These are phyloP conservation scores for Erebia palarica DNA, from an alignment of 2,888 invertebrate genomes.

Conservation along the genomic window DNA sequence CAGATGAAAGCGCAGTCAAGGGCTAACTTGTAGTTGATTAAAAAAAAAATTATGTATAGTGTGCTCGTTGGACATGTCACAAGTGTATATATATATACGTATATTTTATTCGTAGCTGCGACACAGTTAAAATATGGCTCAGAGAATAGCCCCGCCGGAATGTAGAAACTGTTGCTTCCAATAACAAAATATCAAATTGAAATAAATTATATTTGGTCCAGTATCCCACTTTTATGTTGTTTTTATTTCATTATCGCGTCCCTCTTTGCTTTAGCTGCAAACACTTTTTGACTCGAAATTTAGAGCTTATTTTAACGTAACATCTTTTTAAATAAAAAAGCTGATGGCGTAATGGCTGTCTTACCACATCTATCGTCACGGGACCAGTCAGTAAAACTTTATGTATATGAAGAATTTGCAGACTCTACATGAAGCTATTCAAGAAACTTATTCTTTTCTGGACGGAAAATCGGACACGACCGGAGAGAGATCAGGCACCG, in stretches of 20 bases:
- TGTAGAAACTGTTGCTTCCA: conserved; percentile 35
- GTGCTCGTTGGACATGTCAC: too few relatives aligned
- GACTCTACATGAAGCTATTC: too few relatives aligned
- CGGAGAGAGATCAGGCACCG: too few relatives aligned
- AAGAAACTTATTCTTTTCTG: too few relatives aligned
- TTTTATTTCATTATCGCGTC: conserved; percentile 12
- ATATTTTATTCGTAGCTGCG: not conserved
- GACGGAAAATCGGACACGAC: too few relatives aligned
- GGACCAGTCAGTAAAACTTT: too few relatives aligned
- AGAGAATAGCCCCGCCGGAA: not conserved
- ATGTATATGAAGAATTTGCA: too few relatives aligned
- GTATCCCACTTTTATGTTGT: not conserved
- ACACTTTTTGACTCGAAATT: conserved; percentile 5
- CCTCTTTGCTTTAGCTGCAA: not conserved
- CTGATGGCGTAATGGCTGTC: too few relatives aligned
- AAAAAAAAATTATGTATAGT: too few relatives aligned
- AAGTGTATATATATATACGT: not conserved
- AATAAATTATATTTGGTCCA: conserved; percentile 21
- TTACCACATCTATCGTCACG: too few relatives aligned
- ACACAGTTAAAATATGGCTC: not conserved
- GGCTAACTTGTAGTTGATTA: too few relatives aligned
- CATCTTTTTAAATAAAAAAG: not conserved
- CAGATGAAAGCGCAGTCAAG: too few relatives aligned
- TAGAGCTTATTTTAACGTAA: not conserved
- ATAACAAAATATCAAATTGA: conserved; percentile 23